A percentile compares a stretch with the other conserved stretches of the same genome.
These are phyloP conservation scores for Gymnorhina tibicen DNA, from an alignment of 2,113 vertebrate genomes.

Conservation along the genomic window DNA sequence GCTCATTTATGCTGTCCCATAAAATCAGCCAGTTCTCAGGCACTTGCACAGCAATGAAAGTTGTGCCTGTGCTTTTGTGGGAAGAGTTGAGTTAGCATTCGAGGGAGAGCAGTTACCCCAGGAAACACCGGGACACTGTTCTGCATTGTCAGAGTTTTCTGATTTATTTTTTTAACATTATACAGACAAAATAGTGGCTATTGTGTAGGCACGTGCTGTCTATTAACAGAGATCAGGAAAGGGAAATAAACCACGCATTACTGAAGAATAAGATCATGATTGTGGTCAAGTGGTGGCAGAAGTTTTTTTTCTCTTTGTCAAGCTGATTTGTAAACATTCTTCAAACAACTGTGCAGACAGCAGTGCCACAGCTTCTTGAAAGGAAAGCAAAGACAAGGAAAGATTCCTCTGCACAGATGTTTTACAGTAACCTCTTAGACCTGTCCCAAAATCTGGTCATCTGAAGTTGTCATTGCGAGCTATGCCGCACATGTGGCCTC, in stretches of 20 bases:
- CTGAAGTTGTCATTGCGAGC: not conserved
- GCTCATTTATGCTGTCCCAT: constrained; percentile 36
- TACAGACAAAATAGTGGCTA: constrained; percentile 63
- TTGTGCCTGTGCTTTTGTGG: constrained; percentile 24
- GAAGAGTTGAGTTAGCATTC: not conserved
- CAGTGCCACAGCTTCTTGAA: not conserved
- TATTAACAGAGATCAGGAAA: constrained; percentile 63
- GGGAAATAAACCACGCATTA: constrained; percentile 66
- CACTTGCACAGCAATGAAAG: constrained; percentile 21
- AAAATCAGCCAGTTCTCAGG: constrained; percentile 58
- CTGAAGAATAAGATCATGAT: constrained; percentile 67
- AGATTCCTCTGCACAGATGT: not conserved
- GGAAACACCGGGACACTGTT: constrained; percentile 46
- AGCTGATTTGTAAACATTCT: constrained; percentile 63
- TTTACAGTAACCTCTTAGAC: not conserved
- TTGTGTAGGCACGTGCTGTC: constrained; percentile 68
- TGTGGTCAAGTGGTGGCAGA: constrained; percentile 62
- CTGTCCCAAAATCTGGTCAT: constrained; percentile 29
- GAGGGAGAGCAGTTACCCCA: constrained; percentile 45
- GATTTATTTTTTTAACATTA: constrained; percentile 63
- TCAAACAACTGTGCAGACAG: constrained; percentile 52
- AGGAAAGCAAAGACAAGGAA: not conserved
- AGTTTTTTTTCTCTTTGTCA: constrained; percentile 47
- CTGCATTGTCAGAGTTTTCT: constrained; percentile 33
- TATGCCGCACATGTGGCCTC: not conserved